Conservation (phyloP, 2,113 vertebrate genomes). For the Ammodytes marinus region DNA sequence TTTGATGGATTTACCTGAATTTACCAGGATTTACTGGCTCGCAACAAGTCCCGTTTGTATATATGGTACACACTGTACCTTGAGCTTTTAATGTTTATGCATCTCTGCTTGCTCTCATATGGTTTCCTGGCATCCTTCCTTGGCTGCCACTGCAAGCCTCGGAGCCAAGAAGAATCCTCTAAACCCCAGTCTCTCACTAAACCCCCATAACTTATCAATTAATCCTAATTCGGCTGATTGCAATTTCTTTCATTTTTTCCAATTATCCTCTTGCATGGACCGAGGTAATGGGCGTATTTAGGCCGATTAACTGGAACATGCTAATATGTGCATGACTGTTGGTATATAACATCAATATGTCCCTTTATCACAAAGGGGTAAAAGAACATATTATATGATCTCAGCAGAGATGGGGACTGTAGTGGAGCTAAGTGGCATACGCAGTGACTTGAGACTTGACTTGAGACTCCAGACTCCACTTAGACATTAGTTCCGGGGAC, state of each 20-base stretch:
- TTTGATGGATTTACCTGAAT: constrained; percentile 59
- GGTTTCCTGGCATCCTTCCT: constrained; percentile 45
- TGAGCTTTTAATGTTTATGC: constrained; percentile 39
- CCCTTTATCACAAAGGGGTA: neutral
- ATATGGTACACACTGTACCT: constrained; percentile 37
- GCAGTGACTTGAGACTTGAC: no score
- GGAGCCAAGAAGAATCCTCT: constrained; percentile 35
- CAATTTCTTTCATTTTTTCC: constrained; percentile 14
- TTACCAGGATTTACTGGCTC: constrained; percentile 42
- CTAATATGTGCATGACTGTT: constrained; percentile 5
- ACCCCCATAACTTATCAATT: constrained; percentile 51
- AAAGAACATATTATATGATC: no score
- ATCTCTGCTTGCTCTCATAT: constrained; percentile 31
- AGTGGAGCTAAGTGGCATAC: no score
- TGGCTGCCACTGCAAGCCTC: constrained; percentile 21
- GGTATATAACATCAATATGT: neutral
- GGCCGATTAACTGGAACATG: constrained; percentile 31
- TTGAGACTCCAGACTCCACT: no score
- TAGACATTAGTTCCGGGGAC: no score
- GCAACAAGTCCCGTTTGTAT: constrained; percentile 19
- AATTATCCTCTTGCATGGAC: constrained; percentile 10
- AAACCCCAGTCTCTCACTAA: constrained; percentile 34
- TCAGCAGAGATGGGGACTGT: no score
- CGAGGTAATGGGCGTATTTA: constrained; percentile 14
- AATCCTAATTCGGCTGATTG: constrained; percentile 40